Evolutionary conservation across 2,888 invertebrate species (phyloP).

Genomic region (Girardia tigrina): DNA sequence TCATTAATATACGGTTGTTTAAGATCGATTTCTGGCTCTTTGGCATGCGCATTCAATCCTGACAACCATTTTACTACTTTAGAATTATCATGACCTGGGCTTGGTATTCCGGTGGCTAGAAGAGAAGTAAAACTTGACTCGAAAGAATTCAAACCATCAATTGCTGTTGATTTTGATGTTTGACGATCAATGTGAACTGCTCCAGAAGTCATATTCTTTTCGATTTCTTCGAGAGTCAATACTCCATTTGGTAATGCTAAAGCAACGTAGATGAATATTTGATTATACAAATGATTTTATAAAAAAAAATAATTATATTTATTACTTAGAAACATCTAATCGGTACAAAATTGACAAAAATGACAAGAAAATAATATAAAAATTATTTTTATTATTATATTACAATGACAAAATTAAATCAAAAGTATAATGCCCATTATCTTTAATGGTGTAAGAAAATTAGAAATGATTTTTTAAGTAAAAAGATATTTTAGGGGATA

Average conservation of each 20-base stretch:
- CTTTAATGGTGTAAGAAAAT: too few relatives aligned
- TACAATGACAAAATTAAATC: too few relatives aligned
- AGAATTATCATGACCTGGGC: not conserved
- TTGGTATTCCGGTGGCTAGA: not conserved
- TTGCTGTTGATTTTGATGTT: not conserved
- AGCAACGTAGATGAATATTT: too few relatives aligned
- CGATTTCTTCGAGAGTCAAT: not conserved
- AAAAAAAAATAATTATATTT: too few relatives aligned
- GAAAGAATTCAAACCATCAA: not conserved
- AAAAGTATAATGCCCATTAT: too few relatives aligned
- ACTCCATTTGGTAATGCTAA: not conserved
- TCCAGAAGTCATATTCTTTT: constrained; percentile 15
- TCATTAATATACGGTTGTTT: not conserved
- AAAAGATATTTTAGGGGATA: too few relatives aligned
- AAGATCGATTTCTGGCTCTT: not conserved
- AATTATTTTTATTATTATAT: too few relatives aligned
- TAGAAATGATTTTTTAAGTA: too few relatives aligned
- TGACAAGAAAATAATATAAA: too few relatives aligned
- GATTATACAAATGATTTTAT: too few relatives aligned
- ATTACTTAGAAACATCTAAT: too few relatives aligned
- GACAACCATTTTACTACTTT: constrained; percentile 1
- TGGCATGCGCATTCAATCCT: not conserved
- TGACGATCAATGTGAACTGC: not conserved
- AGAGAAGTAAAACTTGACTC: not conserved
- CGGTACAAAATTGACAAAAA: too few relatives aligned